Base-by-base conservation (phyloP, 2,113 vertebrate species). In the Eurystomus gularis region DNA sequence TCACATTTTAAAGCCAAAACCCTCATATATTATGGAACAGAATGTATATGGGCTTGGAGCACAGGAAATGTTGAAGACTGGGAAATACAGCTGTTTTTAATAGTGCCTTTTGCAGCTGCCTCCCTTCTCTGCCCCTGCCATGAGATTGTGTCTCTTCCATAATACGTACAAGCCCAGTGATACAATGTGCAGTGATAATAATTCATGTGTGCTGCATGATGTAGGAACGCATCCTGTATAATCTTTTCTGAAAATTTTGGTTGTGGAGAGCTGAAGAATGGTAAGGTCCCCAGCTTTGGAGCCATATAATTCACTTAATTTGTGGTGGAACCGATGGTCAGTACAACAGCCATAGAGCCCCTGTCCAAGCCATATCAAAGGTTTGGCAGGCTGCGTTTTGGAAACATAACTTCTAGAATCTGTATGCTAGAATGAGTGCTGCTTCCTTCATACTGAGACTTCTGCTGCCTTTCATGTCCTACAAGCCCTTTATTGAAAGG, bases 161-260 rank as follows among this genome's bases (percentile, higher is more conserved):
- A 62, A 62, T 48, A 57, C 1, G 0, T 11, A 17, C 0, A 17
- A 69, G 18, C n/a, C 33, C 18, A 35, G 24, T 33, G 55, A 6
- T 25, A 12, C 3, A 29, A 8, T 4, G 3, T 33, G 49, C n/a
- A 62, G 29, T n/a, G 76, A 1, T 54, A 19, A 31, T n/a, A 68
- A 73, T n/a, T 93, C 12, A 1, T 46, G 46, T 61, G 11, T 17
- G 48, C 25, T 58, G 42, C 21, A 5, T 16, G 44, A 24, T 65
- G 16, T 39, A n/a, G 40, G 33, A 82, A 40, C 46, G 35, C 18
- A 14, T 77, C 28, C 42, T 80, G 1, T 20, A 1, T 2, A 17
- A 35, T n/a, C 9, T 69, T 57, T 24, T 8, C 24, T 6, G 13
- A 70, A 77, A 1, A 75, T 51, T 8, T 48, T 61, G 6, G 55